Conservation (phyloP, 2,797 vertebrate species). For the Martes flavigula region DNA sequence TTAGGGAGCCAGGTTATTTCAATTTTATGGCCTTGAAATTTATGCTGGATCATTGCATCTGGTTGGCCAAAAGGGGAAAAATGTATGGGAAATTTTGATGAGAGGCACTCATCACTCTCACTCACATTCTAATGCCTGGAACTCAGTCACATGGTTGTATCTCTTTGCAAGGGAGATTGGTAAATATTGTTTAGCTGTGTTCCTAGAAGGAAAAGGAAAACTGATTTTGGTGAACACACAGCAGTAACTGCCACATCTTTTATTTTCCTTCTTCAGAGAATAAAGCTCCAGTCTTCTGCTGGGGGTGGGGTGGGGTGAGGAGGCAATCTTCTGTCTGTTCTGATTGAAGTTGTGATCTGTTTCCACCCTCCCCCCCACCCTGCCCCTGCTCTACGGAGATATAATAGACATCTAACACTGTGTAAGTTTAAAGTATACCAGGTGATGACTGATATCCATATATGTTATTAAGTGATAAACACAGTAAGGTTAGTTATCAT, state of each 20-base stretch:
- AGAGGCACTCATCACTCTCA: background rate
- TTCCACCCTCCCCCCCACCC: background rate
- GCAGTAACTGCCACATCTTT: background rate
- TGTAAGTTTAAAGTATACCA: background rate
- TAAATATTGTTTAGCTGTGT: background rate
- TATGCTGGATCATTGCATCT: background rate
- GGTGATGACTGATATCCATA: background rate
- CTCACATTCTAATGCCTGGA: background rate
- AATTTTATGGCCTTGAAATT: background rate
- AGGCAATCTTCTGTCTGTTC: background rate
- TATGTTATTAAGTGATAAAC: background rate
- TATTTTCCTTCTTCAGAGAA: background rate
- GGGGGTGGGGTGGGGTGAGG: background rate
- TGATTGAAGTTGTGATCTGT: background rate
- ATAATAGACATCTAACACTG: background rate
- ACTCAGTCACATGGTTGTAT: background rate
- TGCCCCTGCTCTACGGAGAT: background rate
- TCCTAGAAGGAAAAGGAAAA: background rate
- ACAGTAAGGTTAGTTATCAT: background rate
- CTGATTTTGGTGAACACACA: background rate
- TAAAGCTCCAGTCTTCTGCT: background rate
- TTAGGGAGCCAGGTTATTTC: background rate
- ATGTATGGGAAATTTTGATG: background rate
- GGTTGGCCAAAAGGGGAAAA: background rate
- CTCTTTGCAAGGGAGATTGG: background rate